These are phyloP conservation scores for Anagrus nilaparvatae DNA, from an alignment of 1,140 invertebrate species.

Conservation along the genomic window DNA sequence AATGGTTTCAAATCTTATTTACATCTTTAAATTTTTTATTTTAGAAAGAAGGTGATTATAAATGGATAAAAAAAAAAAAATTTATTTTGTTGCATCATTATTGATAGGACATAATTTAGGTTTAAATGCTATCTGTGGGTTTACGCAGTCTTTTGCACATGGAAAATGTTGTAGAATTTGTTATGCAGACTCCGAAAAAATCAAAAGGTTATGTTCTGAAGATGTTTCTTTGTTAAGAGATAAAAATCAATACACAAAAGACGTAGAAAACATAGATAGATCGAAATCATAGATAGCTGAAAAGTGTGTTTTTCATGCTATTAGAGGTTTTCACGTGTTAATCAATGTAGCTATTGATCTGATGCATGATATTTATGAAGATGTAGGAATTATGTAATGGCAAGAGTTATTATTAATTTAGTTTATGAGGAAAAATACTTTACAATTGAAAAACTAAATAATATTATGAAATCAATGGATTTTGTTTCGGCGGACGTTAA, in stretches of 20 bases:
- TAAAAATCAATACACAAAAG: conserved; percentile 4
- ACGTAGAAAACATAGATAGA: not conserved
- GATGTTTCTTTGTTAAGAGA: conserved; percentile 1
- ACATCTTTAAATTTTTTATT: no score
- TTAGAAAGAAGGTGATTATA: no score
- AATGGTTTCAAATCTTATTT: no score
- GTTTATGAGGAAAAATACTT: not conserved
- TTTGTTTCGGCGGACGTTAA: not conserved
- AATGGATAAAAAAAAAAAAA: conserved; percentile 3
- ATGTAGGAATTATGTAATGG: conserved; percentile 6
- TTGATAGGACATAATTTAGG: conserved; percentile 17
- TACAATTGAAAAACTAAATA: conserved; percentile 7
- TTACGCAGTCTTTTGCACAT: conserved; percentile 9
- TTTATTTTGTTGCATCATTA: conserved; percentile 12
- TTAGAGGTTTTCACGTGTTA: conserved; percentile 12
- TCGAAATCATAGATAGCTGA: conserved; percentile 9
- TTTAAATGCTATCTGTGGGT: conserved; percentile 12
- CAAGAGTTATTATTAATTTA: not conserved
- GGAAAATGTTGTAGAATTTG: conserved; percentile 16
- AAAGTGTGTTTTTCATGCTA: conserved; percentile 5
- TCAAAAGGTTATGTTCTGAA: not conserved
- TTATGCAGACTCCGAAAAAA: not conserved
- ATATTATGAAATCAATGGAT: conserved; percentile 1
- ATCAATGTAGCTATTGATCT: conserved; percentile 7
- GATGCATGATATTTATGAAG: conserved; percentile 14